Evolutionary conservation across 2,888 invertebrate genomes (phyloP).

Genomic region (Lagria hirta): DNA sequence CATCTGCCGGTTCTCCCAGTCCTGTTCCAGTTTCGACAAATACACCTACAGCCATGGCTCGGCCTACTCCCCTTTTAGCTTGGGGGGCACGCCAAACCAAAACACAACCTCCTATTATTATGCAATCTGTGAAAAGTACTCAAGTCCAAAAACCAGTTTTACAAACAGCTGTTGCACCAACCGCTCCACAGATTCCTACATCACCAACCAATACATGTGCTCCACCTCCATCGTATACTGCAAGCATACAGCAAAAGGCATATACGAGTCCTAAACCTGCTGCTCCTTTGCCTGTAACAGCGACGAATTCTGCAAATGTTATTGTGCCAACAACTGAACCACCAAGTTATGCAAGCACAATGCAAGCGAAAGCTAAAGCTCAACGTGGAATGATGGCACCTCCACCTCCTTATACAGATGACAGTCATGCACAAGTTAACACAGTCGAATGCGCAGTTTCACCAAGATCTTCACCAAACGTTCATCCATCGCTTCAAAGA

Average conservation of each 20-base stretch:
- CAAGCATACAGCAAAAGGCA: conserved; percentile 75
- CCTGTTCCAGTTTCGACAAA: conserved; percentile 70
- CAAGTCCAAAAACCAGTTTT: conserved; percentile 93
- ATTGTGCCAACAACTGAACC: conserved; percentile 79
- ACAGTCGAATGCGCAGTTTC: conserved; percentile 55
- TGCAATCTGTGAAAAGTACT: conserved; percentile 95
- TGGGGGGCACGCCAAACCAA: conserved; percentile 86
- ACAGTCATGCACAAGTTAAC: conserved; percentile 49
- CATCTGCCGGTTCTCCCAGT: conserved; percentile 80
- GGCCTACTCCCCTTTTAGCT: conserved; percentile 80
- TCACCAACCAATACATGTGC: conserved; percentile 55
- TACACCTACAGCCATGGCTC: conserved; percentile 65
- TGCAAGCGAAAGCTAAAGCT: conserved; percentile 66
- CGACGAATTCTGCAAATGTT: conserved; percentile 49
- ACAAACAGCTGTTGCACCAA: conserved; percentile 94
- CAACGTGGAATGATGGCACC: conserved; percentile 65
- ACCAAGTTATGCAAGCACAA: conserved; percentile 88
- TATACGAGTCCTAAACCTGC: conserved; percentile 50
- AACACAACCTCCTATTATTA: conserved; percentile 90
- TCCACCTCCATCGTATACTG: conserved; percentile 82
- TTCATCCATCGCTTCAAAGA: conserved; percentile 67
- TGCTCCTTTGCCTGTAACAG: conserved; percentile 49
- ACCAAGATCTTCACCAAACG: conserved; percentile 55
- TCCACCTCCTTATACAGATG: conserved; percentile 65
- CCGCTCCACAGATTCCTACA: conserved; percentile 68